These are phyloP conservation scores for Epinotia nisella DNA, from an alignment of 2,888 invertebrate genomes.

Conservation along the genomic window DNA sequence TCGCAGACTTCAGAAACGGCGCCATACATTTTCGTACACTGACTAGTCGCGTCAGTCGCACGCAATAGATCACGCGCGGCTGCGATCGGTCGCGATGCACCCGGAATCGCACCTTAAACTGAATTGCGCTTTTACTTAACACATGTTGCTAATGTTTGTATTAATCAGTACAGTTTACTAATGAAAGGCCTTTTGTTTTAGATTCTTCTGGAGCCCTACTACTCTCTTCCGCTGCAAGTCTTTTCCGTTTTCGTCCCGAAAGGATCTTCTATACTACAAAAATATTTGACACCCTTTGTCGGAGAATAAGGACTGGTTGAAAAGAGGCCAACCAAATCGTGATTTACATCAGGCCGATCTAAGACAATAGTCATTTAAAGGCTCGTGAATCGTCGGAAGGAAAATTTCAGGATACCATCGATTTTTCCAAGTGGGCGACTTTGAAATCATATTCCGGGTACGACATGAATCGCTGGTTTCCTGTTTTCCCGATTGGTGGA, in stretches of 20 bases:
- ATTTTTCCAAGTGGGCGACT: constrained; percentile 10
- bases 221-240: constrained; percentile 7
- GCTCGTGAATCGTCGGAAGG: constrained; percentile 26
- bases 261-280: constrained; percentile 10
- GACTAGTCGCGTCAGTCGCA: too few relatives aligned
- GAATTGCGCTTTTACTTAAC: too few relatives aligned
- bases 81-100: too few relatives aligned
- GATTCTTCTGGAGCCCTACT: constrained; percentile 1
- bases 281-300: background rate
- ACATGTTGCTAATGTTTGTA: too few relatives aligned
- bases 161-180: background rate
- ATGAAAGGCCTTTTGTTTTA: constrained; percentile 5
- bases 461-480: background rate
- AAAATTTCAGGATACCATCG: background rate
- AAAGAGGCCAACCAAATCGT: background rate
- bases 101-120: too few relatives aligned
- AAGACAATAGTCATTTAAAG: constrained; percentile 15
- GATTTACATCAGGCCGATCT: background rate
- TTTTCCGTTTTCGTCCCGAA: constrained; percentile 5
- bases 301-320: background rate
- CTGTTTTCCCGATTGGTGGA: background rate
- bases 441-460: constrained; percentile 3
- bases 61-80: too few relatives aligned
- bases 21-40: too few relatives aligned
- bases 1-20: too few relatives aligned